Percentiles rank a stretch among this genome's conserved stretches.
These are phyloP conservation scores for Leucoraja ocellata DNA, from an alignment of 2,797 vertebrate genomes.

Conservation along the genomic window DNA sequence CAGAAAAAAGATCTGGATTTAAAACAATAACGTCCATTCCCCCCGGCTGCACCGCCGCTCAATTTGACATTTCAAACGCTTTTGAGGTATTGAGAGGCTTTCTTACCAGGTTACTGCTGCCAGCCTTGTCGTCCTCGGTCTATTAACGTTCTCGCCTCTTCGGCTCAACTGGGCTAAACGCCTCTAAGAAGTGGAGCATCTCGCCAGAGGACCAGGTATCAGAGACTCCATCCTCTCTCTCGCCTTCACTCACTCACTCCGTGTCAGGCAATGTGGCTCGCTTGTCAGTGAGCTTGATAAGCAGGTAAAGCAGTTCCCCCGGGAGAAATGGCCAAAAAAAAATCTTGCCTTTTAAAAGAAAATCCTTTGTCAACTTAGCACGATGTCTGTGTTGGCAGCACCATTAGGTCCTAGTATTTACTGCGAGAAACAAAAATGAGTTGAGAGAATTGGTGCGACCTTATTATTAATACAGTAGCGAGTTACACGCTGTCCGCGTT, in stretches of 20 bases:
- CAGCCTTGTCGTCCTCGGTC: conserved; percentile 40
- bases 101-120: conserved; percentile 52
- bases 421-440: background rate
- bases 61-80: background rate
- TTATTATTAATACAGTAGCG: background rate
- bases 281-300: background rate
- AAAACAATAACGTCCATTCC: background rate
- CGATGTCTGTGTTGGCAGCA: background rate
- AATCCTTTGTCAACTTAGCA: background rate
- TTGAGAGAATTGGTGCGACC: background rate
- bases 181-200: conserved; percentile 44
- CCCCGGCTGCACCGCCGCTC: background rate
- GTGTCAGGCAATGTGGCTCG: background rate
- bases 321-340: background rate
- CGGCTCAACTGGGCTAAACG: conserved; percentile 41
- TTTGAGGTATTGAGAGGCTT: background rate
- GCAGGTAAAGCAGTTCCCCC: background rate
- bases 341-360: background rate
- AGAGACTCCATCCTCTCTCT: background rate
- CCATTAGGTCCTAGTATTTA: background rate
- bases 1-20: background rate
- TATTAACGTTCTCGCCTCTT: conserved; percentile 43
- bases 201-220: background rate
- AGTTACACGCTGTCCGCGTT: background rate
- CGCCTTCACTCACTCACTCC: background rate